Conservation (phyloP, 2,888 invertebrate species). For the Belgica antarctica region DNA sequence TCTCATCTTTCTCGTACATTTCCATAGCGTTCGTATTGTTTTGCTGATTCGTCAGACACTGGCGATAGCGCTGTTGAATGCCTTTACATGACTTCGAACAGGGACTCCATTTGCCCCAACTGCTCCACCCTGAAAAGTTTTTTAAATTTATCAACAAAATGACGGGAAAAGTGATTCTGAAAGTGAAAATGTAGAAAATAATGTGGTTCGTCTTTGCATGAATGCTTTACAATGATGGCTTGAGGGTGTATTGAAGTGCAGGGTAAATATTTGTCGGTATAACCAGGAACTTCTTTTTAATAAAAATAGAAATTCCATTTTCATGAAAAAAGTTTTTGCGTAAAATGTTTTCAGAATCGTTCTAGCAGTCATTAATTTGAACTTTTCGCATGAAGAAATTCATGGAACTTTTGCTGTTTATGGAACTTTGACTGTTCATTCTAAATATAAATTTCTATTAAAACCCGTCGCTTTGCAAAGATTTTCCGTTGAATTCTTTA, state of each 20-base stretch:
- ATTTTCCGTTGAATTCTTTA: not conserved
- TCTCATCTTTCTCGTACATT: constrained; percentile 35
- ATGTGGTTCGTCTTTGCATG: not conserved
- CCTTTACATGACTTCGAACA: constrained; percentile 55
- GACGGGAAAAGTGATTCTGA: not conserved
- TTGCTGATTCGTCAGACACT: constrained; percentile 47
- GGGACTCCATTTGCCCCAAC: constrained; percentile 55
- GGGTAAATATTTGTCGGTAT: not conserved
- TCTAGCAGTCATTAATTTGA: no score
- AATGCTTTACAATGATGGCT: not conserved
- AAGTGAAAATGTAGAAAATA: not conserved
- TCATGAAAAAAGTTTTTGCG: no score
- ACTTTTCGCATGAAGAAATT: no score
- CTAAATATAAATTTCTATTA: no score
- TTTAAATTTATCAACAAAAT: no score
- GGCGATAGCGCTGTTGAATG: constrained; percentile 55
- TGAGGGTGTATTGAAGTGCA: not conserved
- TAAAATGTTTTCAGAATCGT: no score
- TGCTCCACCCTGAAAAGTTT: constrained; percentile 53
- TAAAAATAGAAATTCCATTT: not conserved
- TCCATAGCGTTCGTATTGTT: constrained; percentile 1
- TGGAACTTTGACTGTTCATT: no score
- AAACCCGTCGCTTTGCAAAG: no score
- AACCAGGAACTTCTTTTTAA: not conserved
- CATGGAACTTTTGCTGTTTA: no score